Base-by-base conservation (phyloP, 2,888 invertebrate species). In the Thymelicus lineola region DNA sequence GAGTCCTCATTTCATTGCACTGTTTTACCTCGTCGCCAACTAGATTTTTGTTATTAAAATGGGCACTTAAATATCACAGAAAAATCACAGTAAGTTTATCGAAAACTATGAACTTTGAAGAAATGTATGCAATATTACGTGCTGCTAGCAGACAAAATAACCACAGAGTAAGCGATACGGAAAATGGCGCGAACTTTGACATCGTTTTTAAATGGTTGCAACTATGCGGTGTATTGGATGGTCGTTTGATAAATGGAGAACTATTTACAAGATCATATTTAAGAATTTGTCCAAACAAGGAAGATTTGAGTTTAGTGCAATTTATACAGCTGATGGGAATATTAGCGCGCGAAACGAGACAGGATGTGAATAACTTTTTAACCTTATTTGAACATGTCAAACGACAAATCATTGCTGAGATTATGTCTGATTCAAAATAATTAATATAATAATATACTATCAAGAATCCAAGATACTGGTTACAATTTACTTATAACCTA, bases 271-370 rank as follows among this genome's bases (percentile, higher is more conserved):
- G 7, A 1, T 74, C 81, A 0, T 84, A 80, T 28, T 73, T 76
- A 48, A 74, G 79, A 46, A 48, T 84, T 0, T 75, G 75, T 38
- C 80, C 82, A 0, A 83, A 82, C 50, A 72, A 72, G 7, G 77
- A 79, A 15, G 75, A 78, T 3, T 46, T 85, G 0, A 72, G 57
- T 17, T 65, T 82, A 50, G 75, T 77, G 0, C 75, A 86, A 45
- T 84, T 86, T 10, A 70, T 80, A 0, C 79, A 82, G 7, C 66
- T 85, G 0, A 35, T 84, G 6, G 81, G 81, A 14, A 80, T 84
- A 9, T 28, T 85, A 0, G 57, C 78, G 0, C 69, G 85, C 6
- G 79, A 81, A 0, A 76, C 78, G 0, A 76, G 70, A 7, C 75
- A 72, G 7, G 77, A 79, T 1, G 50, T 82, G 0, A 50, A 72